Conservation (phyloP, 1,140 invertebrate species). For the Brachionus calyciflorus region DNA sequence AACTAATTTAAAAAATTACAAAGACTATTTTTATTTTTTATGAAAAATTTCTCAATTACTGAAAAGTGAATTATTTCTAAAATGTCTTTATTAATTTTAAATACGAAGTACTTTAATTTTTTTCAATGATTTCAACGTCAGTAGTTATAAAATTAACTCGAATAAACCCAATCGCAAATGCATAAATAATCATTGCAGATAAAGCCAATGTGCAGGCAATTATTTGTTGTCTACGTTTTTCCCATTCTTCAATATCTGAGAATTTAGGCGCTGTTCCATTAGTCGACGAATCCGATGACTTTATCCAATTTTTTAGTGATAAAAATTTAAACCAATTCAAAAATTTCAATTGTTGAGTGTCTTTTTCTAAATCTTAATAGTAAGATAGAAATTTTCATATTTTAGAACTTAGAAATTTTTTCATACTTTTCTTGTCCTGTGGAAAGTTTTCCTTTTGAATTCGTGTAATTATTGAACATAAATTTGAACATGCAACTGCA, state of each 20-base stretch:
- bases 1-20: no score
- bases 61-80: background rate
- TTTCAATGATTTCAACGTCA: slow-evolving; percentile 22
- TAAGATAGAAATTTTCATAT: no score
- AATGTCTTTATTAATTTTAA: background rate
- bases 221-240: slow-evolving; percentile 16
- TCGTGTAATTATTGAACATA: slow-evolving; percentile 5
- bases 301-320: background rate
- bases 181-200: slow-evolving; percentile 36
- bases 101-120: background rate
- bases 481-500: background rate
- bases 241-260: slow-evolving; percentile 7
- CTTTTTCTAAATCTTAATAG: no score
- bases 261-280: background rate
- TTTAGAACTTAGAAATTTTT: no score
- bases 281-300: background rate
- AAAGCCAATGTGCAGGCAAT: background rate
- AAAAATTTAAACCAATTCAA: slow-evolving; percentile 10
- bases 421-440: background rate
- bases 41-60: no score
- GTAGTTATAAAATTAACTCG: slow-evolving; percentile 11
- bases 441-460: slow-evolving; percentile 42
- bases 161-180: slow-evolving; percentile 40
- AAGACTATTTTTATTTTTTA: no score
- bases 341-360: background rate